Percentiles rank a stretch among this genome's conserved stretches.
These are phyloP conservation scores for Gibbula magus DNA, from an alignment of 2,888 invertebrate species.

Conservation along the genomic window DNA sequence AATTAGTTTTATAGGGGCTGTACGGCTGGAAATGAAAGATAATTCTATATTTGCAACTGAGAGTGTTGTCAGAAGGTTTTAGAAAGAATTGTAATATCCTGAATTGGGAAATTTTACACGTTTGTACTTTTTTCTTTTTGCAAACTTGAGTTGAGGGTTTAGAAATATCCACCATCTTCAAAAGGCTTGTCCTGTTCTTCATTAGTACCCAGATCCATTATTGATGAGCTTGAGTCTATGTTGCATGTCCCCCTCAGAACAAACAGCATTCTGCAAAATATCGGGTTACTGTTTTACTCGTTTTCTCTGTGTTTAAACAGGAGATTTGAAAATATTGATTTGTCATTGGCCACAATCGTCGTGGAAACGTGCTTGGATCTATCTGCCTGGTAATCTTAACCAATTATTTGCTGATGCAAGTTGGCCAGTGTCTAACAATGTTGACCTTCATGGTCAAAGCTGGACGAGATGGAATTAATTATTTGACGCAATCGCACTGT, in stretches of 20 bases:
- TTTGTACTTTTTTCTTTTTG: no score
- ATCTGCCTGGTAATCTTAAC: constrained; percentile 10
- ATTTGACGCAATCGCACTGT: constrained; percentile 3
- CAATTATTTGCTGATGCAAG: constrained; percentile 16
- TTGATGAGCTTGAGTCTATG: neutral
- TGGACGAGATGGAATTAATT: neutral
- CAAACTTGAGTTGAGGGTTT: no score
- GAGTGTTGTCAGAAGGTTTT: no score
- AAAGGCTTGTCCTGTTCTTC: neutral
- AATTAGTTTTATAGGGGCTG: no score
- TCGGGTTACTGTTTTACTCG: neutral
- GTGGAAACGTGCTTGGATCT: neutral
- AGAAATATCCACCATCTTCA: no score
- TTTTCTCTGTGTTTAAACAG: constrained; percentile 12
- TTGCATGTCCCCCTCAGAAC: neutral
- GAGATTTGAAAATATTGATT: constrained; percentile 16
- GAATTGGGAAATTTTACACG: no score
- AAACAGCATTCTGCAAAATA: constrained; percentile 1
- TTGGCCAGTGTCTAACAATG: neutral
- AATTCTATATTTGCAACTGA: no score
- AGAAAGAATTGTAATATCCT: no score
- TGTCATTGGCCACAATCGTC: neutral
- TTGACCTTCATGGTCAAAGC: neutral
- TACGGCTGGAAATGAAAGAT: no score
- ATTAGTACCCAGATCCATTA: neutral